phyloP scores from a whole-genome alignment of 35 echinoderm and acorn worm genomes.

The Eucidaris tribuloides region DNA sequence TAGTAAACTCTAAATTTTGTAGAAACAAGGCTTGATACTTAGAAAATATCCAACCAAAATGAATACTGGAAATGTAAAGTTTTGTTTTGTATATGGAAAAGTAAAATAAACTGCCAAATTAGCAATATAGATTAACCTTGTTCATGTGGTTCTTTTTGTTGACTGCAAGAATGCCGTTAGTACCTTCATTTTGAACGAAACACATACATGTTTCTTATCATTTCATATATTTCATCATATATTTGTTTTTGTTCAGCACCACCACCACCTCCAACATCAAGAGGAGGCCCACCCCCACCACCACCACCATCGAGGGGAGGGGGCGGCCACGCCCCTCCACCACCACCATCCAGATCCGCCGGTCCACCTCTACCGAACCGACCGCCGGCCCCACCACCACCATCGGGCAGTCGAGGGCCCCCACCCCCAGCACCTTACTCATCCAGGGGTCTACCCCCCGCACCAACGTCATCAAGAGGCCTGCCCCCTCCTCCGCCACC shows the following conservation, averaged over 20 bases:
- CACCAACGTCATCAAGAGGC: constrained; percentile 21
- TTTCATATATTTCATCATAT: background rate
- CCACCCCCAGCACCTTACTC: constrained; percentile 48
- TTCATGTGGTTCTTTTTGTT: too few relatives aligned
- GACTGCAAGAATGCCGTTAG: too few relatives aligned
- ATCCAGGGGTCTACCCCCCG: constrained; percentile 18
- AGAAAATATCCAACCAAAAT: background rate
- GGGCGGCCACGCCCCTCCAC: constrained; percentile 13
- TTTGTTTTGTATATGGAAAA: background rate
- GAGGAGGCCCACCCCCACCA: constrained; percentile 7
- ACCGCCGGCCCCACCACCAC: constrained; percentile 43
- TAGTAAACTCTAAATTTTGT: background rate
- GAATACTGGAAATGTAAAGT: background rate
- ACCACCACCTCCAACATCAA: background rate
- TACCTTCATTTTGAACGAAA: too few relatives aligned
- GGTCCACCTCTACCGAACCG: constrained; percentile 37
- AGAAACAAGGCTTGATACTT: background rate
- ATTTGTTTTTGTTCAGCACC: background rate
- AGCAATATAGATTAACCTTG: background rate
- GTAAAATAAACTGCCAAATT: background rate
- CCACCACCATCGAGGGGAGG: constrained; percentile 44
- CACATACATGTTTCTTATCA: too few relatives aligned
- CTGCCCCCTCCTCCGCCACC: constrained; percentile 49
- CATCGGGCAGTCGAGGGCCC: constrained; percentile 13
- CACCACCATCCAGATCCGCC: constrained; percentile 15